These are phyloP conservation scores for Porites lobata DNA, from an alignment of 92 coral and sea anemone genomes.

Conservation along the genomic window DNA sequence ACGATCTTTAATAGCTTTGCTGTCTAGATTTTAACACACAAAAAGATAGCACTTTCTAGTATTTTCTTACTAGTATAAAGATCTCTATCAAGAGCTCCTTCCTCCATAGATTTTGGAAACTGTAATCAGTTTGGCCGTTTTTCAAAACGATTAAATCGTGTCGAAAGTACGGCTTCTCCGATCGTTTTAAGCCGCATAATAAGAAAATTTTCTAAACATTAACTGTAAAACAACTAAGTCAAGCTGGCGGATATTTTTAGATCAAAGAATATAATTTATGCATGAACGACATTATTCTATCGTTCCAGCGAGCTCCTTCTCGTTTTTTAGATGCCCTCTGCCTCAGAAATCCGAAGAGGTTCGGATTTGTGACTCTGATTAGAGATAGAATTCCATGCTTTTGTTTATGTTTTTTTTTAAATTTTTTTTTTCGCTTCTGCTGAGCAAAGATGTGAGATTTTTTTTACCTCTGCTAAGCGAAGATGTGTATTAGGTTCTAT, in stretches of 20 bases:
- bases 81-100: too few relatives aligned
- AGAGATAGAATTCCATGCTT: too few relatives aligned
- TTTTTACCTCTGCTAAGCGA: background rate
- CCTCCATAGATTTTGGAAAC: too few relatives aligned
- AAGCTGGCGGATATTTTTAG: conserved; percentile 19
- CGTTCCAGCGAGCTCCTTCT: background rate
- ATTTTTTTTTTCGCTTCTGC: too few relatives aligned
- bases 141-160: background rate
- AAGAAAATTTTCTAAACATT: background rate
- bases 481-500: background rate
- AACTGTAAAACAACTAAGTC: background rate
- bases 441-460: too few relatives aligned
- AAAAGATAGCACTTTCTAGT: background rate
- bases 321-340: background rate
- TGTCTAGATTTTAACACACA: background rate
- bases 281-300: conserved; percentile 13
- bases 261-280: conserved; percentile 17
- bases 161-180: background rate
- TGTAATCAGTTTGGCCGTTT: background rate
- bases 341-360: background rate
- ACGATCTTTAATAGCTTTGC: background rate
- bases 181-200: too few relatives aligned
- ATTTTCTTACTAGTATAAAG: too few relatives aligned
- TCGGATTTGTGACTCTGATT: too few relatives aligned
- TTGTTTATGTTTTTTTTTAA: too few relatives aligned